Percentiles rank a stretch among this genome's conserved stretches.
Conservation (phyloP, 2,797 vertebrate genomes). For the Cossypha polioptera region DNA sequence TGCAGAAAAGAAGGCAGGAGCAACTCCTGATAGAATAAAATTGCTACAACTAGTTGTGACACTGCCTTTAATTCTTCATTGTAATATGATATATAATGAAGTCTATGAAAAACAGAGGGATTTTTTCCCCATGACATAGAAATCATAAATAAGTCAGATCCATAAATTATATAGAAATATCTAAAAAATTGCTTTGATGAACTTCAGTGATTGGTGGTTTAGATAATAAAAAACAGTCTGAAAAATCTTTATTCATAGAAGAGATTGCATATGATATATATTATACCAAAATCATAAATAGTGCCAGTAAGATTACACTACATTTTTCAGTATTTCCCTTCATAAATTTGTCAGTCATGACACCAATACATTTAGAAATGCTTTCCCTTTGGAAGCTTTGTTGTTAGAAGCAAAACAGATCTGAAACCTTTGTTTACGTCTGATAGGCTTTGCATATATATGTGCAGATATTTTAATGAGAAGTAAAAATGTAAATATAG, state of each 20-base stretch:
- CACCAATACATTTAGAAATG: background rate
- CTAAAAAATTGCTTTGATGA: background rate
- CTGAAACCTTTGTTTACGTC: background rate
- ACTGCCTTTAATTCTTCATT: background rate
- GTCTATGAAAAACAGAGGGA: background rate
- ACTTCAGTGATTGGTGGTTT: background rate
- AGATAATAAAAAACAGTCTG: background rate
- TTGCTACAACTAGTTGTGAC: background rate
- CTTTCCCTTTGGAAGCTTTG: background rate
- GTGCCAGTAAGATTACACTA: background rate
- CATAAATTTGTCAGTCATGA: background rate
- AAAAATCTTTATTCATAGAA: background rate
- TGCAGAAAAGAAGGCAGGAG: background rate
- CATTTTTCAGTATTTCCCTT: background rate
- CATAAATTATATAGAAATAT: background rate
- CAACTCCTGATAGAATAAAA: background rate
- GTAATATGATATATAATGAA: background rate
- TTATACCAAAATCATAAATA: conserved; percentile 48
- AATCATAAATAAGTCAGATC: background rate
- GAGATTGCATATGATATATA: conserved; percentile 1
- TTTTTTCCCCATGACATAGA: background rate
- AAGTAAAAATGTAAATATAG: conserved; percentile 13
- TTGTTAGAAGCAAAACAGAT: background rate
- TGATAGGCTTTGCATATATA: background rate
- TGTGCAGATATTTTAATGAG: background rate